Percentiles rank a stretch among this genome's conserved stretches.
Evolutionary conservation across 2,113 vertebrate species (phyloP).

Genomic region (Nestor notabilis): DNA sequence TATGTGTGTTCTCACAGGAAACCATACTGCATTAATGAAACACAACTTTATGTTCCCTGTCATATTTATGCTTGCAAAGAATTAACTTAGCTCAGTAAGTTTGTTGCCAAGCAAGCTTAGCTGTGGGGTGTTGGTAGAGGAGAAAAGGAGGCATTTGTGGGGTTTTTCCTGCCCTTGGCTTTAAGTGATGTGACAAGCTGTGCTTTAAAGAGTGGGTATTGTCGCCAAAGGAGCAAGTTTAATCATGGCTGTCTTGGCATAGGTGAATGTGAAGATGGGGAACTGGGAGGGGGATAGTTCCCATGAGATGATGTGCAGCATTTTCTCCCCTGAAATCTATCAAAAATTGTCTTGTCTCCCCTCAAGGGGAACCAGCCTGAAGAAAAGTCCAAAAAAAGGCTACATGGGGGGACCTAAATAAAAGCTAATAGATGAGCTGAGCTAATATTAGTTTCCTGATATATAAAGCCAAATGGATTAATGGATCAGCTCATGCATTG

Average conservation of each 20-base stretch:
- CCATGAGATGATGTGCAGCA: not conserved
- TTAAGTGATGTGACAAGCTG: not conserved
- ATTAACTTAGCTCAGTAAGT: not conserved
- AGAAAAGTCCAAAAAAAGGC: not conserved
- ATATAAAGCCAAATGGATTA: constrained; percentile 82
- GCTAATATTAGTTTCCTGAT: constrained; percentile 80
- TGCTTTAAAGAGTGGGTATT: not conserved
- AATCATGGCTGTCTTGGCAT: not conserved
- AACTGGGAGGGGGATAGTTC: not conserved
- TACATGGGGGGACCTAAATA: constrained; percentile 60
- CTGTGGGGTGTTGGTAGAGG: not conserved
- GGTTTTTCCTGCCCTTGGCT: not conserved
- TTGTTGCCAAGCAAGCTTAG: constrained; percentile 25
- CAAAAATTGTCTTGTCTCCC: not conserved
- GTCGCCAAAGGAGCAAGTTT: constrained; percentile 8
- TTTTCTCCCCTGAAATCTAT: not conserved
- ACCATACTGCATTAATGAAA: constrained; percentile 11
- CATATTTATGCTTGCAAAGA: constrained; percentile 15
- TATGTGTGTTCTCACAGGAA: not conserved
- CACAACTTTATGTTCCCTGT: not conserved
- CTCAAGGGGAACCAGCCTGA: not conserved
- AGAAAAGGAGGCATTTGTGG: not conserved
- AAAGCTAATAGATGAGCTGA: constrained; percentile 69
- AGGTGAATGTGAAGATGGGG: not conserved
- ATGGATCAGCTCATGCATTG: constrained; percentile 76